These are phyloP conservation scores for Drosophila paracracens DNA, from an alignment of 2,888 invertebrate genomes.

Conservation along the genomic window DNA sequence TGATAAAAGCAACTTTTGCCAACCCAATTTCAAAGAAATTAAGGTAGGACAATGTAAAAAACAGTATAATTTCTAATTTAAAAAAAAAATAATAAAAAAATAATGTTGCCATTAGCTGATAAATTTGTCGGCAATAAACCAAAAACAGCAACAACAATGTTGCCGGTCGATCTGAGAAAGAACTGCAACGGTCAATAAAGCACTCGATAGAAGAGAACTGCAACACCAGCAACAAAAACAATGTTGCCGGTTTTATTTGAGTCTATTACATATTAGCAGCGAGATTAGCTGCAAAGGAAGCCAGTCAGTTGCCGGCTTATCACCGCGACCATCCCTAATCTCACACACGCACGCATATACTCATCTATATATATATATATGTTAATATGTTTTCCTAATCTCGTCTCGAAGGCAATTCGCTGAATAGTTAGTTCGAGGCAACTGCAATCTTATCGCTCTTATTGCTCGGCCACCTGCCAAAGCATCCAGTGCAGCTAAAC, in stretches of 20 bases:
- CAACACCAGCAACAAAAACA: conserved; percentile 3
- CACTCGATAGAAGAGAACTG: conserved; percentile 22
- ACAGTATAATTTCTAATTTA: background rate
- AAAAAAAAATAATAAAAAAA: background rate
- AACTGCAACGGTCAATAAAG: background rate
- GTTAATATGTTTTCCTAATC: conserved; percentile 18
- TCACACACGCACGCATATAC: conserved; percentile 27
- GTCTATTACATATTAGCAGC: conserved; percentile 40
- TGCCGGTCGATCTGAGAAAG: background rate
- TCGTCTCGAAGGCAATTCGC: conserved; percentile 17
- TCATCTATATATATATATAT: conserved; percentile 28
- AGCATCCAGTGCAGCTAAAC: conserved; percentile 35
- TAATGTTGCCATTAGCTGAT: conserved; percentile 22
- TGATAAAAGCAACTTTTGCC: conserved; percentile 14
- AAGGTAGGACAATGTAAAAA: conserved; percentile 60
- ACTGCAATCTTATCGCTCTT: conserved; percentile 54
- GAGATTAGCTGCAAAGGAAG: conserved; percentile 44
- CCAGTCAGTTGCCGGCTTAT: conserved; percentile 38
- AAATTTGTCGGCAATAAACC: background rate
- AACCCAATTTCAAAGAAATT: conserved; percentile 62
- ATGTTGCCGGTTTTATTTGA: conserved; percentile 18
- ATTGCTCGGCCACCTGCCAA: conserved; percentile 49
- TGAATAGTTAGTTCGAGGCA: conserved; percentile 32
- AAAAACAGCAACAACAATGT: conserved; percentile 9
- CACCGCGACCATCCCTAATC: conserved; percentile 46